phyloP scores from a whole-genome alignment of 2,113 vertebrate genomes.

The Mus musculus region GRCm39 chr6:119669001-119669500 shows the following conservation, averaged over 20 bases:
- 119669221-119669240: neutral
- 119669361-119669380: neutral
- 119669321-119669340: neutral
- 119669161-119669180: neutral
- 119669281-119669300: constrained; percentile 10
- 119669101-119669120: neutral
- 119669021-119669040: neutral
- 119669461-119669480: neutral
- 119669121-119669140: neutral
- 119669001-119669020: neutral
- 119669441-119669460: neutral
- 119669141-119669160: neutral
- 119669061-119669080: neutral
- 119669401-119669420: neutral
- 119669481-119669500: neutral
- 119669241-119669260: neutral
- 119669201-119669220: neutral
- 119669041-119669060: neutral
- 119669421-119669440: neutral
- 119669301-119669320: neutral
- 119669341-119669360: constrained; percentile 25
- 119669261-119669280: neutral
- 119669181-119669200: constrained; percentile 29
- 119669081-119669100: neutral
- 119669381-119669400: neutral